Base-by-base conservation (phyloP, 2,797 vertebrate genomes). In the Synaphobranchus kaupii region DNA sequence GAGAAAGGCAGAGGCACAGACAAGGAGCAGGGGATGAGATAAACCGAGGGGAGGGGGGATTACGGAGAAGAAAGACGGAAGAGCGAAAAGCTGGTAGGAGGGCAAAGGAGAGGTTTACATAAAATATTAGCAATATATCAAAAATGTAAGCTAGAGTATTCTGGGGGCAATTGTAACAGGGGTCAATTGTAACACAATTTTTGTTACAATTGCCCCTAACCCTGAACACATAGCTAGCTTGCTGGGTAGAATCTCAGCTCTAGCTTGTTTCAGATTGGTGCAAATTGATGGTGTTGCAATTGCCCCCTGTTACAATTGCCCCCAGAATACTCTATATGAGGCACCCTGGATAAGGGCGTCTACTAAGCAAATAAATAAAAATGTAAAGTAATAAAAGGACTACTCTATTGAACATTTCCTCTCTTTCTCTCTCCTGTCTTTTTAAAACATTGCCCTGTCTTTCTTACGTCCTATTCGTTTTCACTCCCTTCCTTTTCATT, bases 91-190 rank as follows among this genome's bases (percentile, higher is more conserved):
- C 56, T 4, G n/a, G 15, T 31, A 47, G 56, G 15, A 13, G 7
- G n/a, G 60, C 48, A 54, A 54, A 54, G 50, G 20, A 25, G 50
- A 50, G 12, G 17, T 52, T 22, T 52, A 25, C 63, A 7, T 56
- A 31, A 2, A 28, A 1, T n/a, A 50, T 78, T 5, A 78, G 34
- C 39, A 68, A 78, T 44, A 47, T 44, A 1, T 15, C 71, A 47
- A 20, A 78, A 78, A 78, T 20, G 73, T 34, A 73, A 73, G 68
- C 68, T 31, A n/a, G n/a, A n/a, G n/a, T n/a, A n/a, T n/a, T n/a
- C n/a, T n/a, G n/a, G n/a, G n/a, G n/a, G n/a, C n/a, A n/a, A n/a
- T n/a, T n/a, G n/a, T n/a, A n/a, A n/a, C n/a, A n/a, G n/a, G n/a
- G n/a, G n/a, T n/a, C n/a, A n/a, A n/a, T n/a, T n/a, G n/a, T n/a